Percentiles rank a stretch among this genome's conserved stretches.
These are phyloP conservation scores for Netelia fuscicornis DNA, from an alignment of 2,888 invertebrate species.

Conservation along the genomic window DNA sequence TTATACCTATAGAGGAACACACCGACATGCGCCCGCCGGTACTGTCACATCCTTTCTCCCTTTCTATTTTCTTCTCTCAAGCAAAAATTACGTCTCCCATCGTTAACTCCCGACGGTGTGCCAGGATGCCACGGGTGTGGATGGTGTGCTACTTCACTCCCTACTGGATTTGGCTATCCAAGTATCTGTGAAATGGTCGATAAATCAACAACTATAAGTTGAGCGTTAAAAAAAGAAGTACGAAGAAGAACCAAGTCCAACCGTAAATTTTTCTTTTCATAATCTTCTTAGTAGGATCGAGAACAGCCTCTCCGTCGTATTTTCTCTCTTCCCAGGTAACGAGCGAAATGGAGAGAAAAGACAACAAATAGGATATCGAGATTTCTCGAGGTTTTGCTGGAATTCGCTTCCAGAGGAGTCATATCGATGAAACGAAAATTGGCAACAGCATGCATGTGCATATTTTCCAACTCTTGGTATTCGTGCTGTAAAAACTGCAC, in stretches of 20 bases:
- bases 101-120: conserved; percentile 49
- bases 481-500: too few species aligned
- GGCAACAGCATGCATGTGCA: not conserved
- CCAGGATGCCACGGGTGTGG: conserved; percentile 6
- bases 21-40: not conserved
- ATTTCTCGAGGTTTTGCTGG: not conserved
- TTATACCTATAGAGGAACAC: not conserved
- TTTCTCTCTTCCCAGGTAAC: not conserved
- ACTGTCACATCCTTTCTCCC: too few species aligned
- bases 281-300: conserved; percentile 19
- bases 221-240: not conserved
- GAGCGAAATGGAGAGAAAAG: not conserved
- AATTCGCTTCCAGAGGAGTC: conserved; percentile 8
- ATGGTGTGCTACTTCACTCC: conserved; percentile 8
- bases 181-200: conserved; percentile 61
- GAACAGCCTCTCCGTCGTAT: not conserved
- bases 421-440: conserved; percentile 3
- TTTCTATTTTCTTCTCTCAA: not conserved
- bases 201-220: conserved; percentile 58
- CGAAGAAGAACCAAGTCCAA: not conserved
- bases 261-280: conserved; percentile 43
- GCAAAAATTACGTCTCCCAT: conserved; percentile 59
- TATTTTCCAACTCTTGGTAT: not conserved
- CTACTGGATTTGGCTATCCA: conserved; percentile 49
- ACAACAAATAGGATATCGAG: conserved; percentile 1